phyloP scores from a whole-genome alignment of 1,140 invertebrate species.

The Melanaphis sacchari region DNA sequence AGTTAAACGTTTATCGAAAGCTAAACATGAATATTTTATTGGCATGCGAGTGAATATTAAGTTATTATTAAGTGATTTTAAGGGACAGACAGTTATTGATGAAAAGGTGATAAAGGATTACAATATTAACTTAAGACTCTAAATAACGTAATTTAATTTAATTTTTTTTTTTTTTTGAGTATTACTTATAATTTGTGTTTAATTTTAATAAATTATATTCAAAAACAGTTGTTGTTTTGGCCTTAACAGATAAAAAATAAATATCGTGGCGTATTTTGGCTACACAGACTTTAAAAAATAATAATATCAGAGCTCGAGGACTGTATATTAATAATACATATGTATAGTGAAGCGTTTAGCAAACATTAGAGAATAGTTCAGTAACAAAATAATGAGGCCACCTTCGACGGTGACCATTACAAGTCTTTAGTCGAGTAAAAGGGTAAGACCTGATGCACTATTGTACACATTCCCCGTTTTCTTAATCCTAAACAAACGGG shows the following conservation, averaged over 20 bases:
- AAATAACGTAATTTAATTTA: neutral
- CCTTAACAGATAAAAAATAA: neutral
- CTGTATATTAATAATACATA: neutral
- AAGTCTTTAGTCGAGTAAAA: neutral
- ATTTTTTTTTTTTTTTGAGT: neutral
- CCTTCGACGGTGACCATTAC: slow-evolving; percentile 27
- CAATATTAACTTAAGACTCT: neutral
- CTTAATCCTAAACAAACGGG: slow-evolving; percentile 4
- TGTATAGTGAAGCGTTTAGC: neutral
- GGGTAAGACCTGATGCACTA: neutral
- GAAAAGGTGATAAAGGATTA: neutral
- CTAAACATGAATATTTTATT: neutral
- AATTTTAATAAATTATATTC: neutral
- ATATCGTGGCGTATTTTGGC: neutral
- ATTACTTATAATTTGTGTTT: neutral
- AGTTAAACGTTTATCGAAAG: neutral
- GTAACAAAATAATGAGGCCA: slow-evolving; percentile 37
- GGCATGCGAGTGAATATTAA: neutral
- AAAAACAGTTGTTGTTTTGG: neutral
- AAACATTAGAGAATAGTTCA: slow-evolving; percentile 19
- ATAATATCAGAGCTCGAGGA: neutral
- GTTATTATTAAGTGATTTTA: neutral
- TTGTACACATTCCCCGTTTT: neutral
- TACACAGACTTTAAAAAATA: neutral
- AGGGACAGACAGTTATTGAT: neutral